Conservation (phyloP, 2,888 invertebrate species). For the Antheraea yamamai region DNA sequence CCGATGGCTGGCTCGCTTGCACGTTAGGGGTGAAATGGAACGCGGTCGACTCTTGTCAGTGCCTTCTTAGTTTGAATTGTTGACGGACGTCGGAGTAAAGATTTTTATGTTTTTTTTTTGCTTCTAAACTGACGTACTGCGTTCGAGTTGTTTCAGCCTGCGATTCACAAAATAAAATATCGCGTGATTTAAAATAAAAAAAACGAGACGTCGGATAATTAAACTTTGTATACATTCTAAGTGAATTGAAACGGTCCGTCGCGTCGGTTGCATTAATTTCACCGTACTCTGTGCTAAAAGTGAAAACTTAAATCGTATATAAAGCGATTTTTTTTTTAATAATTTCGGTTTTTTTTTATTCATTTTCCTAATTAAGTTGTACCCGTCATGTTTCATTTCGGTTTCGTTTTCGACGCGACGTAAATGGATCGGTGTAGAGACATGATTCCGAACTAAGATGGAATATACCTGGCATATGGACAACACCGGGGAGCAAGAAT, state of each 20-base stretch:
- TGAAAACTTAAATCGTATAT: conserved; percentile 19
- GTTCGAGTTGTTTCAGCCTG: conserved; percentile 27
- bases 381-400: conserved; percentile 47
- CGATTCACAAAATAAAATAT: background rate
- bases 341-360: background rate
- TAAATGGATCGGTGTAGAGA: conserved; percentile 28
- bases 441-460: conserved; percentile 53
- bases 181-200: conserved; percentile 19
- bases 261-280: conserved; percentile 49
- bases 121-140: conserved; percentile 32
- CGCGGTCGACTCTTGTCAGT: conserved; percentile 61
- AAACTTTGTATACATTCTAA: conserved; percentile 8
- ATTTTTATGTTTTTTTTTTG: conserved; percentile 27
- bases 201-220: background rate
- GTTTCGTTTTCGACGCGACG: conserved; percentile 49
- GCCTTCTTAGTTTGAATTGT: conserved; percentile 68
- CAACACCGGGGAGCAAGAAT: conserved; percentile 58
- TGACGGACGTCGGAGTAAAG: conserved; percentile 66
- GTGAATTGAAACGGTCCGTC: conserved; percentile 41
- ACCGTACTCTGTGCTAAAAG: conserved; percentile 44
- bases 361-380: conserved; percentile 25
- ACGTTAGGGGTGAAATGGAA: conserved; percentile 60
- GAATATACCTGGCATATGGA: conserved; percentile 79
- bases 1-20: conserved; percentile 52
- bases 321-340: conserved; percentile 8